Percentiles rank a stretch among this genome's conserved stretches.
These are phyloP conservation scores for Oceanodroma tethys DNA, from an alignment of 2,113 vertebrate genomes.

Conservation along the genomic window DNA sequence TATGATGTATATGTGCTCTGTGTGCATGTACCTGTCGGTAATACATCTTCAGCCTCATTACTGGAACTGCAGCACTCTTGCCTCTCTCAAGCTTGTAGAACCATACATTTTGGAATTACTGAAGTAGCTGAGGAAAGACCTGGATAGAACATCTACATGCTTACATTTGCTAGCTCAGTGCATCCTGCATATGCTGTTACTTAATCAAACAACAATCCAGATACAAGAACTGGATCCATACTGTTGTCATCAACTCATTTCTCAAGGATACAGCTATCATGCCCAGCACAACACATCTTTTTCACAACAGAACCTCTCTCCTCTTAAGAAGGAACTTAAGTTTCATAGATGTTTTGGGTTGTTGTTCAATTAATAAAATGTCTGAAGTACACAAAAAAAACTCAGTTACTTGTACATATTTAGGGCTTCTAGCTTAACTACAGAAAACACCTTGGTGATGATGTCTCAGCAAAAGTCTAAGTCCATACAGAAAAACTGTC, in stretches of 20 bases:
- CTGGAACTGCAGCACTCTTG: not conserved
- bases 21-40: rapidly evolving
- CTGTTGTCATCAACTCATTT: not conserved
- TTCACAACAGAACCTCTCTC: not conserved
- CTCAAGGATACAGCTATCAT: not conserved
- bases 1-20: rapidly evolving
- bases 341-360: not conserved
- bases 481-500: not conserved
- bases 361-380: not conserved
- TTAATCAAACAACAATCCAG: not conserved
- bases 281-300: rapidly evolving
- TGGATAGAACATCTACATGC: rapidly evolving
- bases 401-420: not conserved
- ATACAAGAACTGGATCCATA: not conserved
- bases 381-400: not conserved
- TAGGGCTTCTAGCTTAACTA: not conserved
- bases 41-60: not conserved
- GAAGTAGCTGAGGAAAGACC: not conserved
- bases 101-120: not conserved
- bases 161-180: not conserved
- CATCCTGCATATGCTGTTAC: not conserved
- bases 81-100: not conserved
- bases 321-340: not conserved
- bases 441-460: not conserved
- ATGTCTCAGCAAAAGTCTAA: not conserved